Evolutionary conservation across 1,140 invertebrate species (phyloP).

Genomic region (Dryas iulia): DNA sequence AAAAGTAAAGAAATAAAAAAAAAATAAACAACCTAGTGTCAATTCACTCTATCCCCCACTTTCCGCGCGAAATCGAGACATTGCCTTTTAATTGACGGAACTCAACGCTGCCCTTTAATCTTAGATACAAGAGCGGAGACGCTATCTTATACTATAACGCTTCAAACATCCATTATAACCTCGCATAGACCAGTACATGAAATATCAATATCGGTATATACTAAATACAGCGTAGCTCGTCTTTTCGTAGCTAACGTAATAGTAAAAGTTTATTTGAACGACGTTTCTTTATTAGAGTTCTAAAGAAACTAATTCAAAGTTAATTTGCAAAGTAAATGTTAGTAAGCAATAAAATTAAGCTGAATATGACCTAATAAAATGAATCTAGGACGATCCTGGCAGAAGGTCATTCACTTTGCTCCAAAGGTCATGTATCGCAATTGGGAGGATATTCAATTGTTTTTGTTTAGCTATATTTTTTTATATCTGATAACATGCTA

Average conservation of each 20-base stretch:
- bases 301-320: slow-evolving; percentile 1
- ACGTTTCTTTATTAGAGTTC: neutral
- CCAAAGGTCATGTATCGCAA: neutral
- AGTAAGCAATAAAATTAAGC: neutral
- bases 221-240: neutral
- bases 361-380: neutral
- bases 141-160: too few relatives aligned
- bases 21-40: too few relatives aligned
- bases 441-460: neutral
- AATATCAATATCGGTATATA: neutral
- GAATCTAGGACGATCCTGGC: neutral
- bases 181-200: too few relatives aligned
- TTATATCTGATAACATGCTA: neutral
- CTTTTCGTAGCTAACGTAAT: neutral
- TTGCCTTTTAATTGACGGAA: too few relatives aligned
- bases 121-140: too few relatives aligned
- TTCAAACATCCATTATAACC: too few relatives aligned
- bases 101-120: too few relatives aligned
- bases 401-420: neutral
- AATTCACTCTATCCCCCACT: too few relatives aligned
- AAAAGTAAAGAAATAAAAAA: too few relatives aligned
- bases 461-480: neutral
- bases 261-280: neutral
- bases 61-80: too few relatives aligned
- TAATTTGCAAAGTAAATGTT: neutral